phyloP scores from a whole-genome alignment of 2,797 vertebrate genomes.

The Sylvilagus floridanus region DNA sequence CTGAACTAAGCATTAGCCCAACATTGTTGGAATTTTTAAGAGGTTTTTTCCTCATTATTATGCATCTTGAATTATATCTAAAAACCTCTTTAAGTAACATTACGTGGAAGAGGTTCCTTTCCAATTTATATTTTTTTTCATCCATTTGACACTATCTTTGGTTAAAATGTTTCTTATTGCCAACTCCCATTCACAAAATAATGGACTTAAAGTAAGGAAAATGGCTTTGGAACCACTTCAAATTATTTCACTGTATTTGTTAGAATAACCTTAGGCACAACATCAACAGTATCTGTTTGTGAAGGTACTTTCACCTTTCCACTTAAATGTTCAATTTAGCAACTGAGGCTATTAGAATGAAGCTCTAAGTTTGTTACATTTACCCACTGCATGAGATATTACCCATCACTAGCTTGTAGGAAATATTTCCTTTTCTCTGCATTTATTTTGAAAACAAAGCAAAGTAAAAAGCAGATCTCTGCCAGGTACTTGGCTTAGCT shows the following conservation, averaged over 20 bases:
- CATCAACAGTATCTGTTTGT: conserved; percentile 92
- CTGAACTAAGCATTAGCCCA: too few species aligned
- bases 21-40: conserved; percentile 93
- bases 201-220: conserved; percentile 92
- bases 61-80: conserved; percentile 95
- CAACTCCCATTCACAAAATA: conserved; percentile 94
- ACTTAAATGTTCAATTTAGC: conserved; percentile 88
- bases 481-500: background rate
- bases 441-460: background rate
- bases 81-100: conserved; percentile 90
- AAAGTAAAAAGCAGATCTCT: background rate
- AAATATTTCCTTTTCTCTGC: conserved; percentile 38
- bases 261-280: conserved; percentile 92
- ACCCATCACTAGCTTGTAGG: background rate
- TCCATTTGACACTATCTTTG: conserved; percentile 94
- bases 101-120: conserved; percentile 63
- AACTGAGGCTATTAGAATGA: conserved; percentile 90
- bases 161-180: conserved; percentile 95
- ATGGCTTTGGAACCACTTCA: conserved; percentile 92
- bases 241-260: conserved; percentile 90
- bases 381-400: background rate
- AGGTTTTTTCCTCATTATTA: conserved; percentile 95
- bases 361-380: conserved; percentile 80
- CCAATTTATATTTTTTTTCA: conserved; percentile 94
- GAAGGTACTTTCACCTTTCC: conserved; percentile 93